Evolutionary conservation across 2,113 vertebrate species (phyloP).

Genomic region (Aegotheles bennettii): DNA sequence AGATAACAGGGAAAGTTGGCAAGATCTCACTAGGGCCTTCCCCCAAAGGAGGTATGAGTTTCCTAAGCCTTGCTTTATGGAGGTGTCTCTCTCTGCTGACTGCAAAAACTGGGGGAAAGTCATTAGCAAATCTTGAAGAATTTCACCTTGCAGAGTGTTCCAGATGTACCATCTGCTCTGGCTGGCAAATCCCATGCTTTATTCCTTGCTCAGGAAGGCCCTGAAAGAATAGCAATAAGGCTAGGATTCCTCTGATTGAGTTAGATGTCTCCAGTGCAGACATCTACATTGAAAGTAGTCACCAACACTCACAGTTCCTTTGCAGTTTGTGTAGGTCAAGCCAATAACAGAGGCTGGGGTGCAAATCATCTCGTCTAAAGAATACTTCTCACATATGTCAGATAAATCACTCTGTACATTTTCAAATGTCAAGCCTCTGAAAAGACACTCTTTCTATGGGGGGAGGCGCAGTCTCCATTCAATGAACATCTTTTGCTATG

Average conservation of each 20-base stretch:
- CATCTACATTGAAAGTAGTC: neutral
- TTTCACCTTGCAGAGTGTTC: neutral
- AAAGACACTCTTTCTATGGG: neutral
- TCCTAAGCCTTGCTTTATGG: neutral
- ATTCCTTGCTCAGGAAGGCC: neutral
- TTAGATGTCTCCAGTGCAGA: neutral
- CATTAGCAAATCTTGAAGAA: neutral
- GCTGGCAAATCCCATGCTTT: neutral
- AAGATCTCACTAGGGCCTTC: neutral
- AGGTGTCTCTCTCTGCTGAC: neutral
- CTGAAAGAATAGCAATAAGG: neutral
- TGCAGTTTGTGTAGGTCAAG: neutral
- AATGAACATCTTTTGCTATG: neutral
- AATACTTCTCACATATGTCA: neutral
- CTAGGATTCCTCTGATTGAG: neutral
- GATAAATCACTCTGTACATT: neutral
- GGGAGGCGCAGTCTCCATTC: neutral
- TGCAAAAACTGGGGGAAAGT: neutral
- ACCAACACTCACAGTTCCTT: neutral
- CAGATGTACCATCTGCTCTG: accelerated
- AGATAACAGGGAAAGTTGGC: neutral
- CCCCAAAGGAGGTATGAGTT: neutral
- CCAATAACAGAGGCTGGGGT: neutral
- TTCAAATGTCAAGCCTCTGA: neutral
- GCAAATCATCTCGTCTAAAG: neutral